These are phyloP conservation scores for Festucalex cinctus DNA, from an alignment of 2,113 vertebrate genomes.

Conservation along the genomic window DNA sequence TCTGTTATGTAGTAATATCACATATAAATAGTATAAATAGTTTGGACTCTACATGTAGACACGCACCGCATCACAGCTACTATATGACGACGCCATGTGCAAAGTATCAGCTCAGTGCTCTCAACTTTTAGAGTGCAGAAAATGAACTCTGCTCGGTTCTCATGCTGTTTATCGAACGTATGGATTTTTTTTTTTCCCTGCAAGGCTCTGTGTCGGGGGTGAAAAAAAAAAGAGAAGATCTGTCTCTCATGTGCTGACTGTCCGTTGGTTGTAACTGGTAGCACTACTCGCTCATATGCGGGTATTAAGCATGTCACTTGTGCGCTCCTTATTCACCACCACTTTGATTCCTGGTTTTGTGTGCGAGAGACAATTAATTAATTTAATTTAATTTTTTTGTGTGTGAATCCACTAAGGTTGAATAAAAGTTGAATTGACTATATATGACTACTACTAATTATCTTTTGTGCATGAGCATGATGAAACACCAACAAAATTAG, in stretches of 20 bases:
- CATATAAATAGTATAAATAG: no score
- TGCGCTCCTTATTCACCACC: conserved; percentile 5
- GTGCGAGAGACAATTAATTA: background rate
- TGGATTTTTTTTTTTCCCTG: conserved; percentile 18
- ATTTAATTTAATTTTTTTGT: no score
- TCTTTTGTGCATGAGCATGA: no score
- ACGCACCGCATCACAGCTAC: background rate
- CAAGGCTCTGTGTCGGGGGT: background rate
- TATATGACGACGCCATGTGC: background rate
- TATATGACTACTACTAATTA: no score
- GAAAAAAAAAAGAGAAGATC: background rate
- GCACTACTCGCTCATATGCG: conserved; percentile 10
- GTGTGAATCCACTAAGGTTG: no score
- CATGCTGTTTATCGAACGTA: conserved; percentile 10
- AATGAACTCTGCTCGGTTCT: conserved; percentile 22
- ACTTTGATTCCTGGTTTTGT: conserved; percentile 21
- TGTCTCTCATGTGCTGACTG: conserved; percentile 16
- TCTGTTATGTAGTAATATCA: no score
- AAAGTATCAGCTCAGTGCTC: background rate
- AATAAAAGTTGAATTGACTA: no score
- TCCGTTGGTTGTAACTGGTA: conserved; percentile 1
- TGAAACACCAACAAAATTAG: no score
- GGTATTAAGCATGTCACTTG: background rate
- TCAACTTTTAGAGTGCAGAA: conserved; percentile 18
- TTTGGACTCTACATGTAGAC: background rate